Base-by-base conservation (phyloP, 1,140 invertebrate species). In the Micrasema longulum region DNA sequence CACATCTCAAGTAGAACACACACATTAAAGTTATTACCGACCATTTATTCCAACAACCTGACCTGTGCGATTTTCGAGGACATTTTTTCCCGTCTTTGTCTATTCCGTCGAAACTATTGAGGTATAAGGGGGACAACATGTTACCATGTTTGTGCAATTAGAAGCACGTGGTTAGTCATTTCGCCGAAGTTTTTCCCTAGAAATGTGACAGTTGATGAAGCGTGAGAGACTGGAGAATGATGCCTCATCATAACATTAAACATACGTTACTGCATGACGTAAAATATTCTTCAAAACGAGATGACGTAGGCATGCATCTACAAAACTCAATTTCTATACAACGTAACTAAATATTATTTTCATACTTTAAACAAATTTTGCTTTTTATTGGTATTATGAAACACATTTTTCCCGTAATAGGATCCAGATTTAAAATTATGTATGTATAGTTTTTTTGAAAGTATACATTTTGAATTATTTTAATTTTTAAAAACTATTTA, bases 121-220 rank as follows among this genome's bases (percentile, higher is more conserved):
- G 36, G 16, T 35, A 16, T 48, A 23, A 69, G 36, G 22, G 74
- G 63, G 67, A 71, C 23, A 35, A 50, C 5, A 38, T 9, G 20
- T 18, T 60, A 48, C 43, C 50, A 20, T 70, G 22, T 20, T 38
- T n/a, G 45, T 43, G 64, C 74, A 76, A 76, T 76, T 76, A 76
- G 77, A 78, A 78, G 81, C 83, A 85, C 83, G 78, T 85, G 83
- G 80, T 69, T 66, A 78, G 79, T 84, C 80, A 84, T 80, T 84
- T 79, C 80, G 78, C 11, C 78, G 77, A 78, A 80, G 52, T 78
- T 77, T 80, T 80, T 81, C 80, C 79, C 78, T 82, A 77, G 68
- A 76, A 73, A 76, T 71, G 65, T 71, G 71, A 76, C 81, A 82
- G 79, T 84, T 84, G 82, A 85, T 84, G 82, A 78, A 80, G 82